These are phyloP conservation scores for Cheiracanthium punctorium DNA, from an alignment of 2,888 invertebrate genomes.

Conservation along the genomic window DNA sequence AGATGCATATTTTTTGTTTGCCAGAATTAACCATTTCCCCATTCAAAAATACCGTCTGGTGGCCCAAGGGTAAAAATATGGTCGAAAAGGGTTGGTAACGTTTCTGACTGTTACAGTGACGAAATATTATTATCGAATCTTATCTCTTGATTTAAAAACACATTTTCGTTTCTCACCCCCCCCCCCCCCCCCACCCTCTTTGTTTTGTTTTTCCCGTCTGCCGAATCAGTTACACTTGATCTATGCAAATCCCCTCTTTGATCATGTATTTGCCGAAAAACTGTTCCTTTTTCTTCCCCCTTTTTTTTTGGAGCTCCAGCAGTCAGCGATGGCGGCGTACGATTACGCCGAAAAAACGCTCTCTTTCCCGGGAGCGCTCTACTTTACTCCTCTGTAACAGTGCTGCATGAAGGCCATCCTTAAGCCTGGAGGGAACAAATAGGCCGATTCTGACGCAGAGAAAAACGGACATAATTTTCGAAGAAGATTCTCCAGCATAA, in stretches of 20 bases:
- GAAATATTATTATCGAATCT: too few species aligned
- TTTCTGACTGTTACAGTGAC: too few species aligned
- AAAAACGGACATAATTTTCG: conserved; percentile 46
- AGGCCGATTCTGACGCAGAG: conserved; percentile 40
- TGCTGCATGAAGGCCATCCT: conserved; percentile 47
- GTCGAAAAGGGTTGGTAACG: too few species aligned
- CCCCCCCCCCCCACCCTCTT: too few species aligned
- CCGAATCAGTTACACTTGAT: background rate
- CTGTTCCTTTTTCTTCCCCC: background rate
- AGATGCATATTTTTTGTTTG: too few species aligned
- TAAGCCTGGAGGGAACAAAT: conserved; percentile 36
- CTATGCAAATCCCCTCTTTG: background rate
- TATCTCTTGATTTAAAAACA: too few species aligned
- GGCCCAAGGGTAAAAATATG: too few species aligned
- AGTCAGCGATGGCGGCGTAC: conserved; percentile 12
- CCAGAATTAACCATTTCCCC: too few species aligned
- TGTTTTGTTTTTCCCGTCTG: background rate
- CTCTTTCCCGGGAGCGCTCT: conserved; percentile 44
- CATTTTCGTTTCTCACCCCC: too few species aligned
- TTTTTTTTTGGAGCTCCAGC: background rate
- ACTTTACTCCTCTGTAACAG: background rate
- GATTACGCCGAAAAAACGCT: conserved; percentile 16
- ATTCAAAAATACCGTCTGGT: too few species aligned
- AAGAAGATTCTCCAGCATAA: conserved; percentile 51
- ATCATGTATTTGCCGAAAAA: background rate